These are phyloP conservation scores for Gymnogyps californianus DNA, from an alignment of 2,113 vertebrate species.

Conservation along the genomic window DNA sequence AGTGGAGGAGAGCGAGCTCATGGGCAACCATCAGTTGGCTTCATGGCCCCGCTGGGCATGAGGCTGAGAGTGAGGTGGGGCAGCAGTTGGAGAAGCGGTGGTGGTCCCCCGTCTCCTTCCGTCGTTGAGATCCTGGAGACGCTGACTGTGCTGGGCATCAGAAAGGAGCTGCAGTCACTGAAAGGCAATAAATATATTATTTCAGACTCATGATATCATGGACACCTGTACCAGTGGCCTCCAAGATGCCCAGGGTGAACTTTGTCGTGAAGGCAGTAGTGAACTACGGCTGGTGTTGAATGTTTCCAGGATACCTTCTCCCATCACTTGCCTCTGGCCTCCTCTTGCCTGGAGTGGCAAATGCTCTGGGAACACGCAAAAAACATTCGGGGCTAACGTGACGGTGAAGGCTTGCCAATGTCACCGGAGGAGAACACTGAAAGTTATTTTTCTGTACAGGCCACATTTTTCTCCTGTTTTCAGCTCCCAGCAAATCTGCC, in stretches of 20 bases:
- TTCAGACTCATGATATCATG: neutral
- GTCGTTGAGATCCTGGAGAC: accelerated
- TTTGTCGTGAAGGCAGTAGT: neutral
- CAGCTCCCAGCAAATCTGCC: neutral
- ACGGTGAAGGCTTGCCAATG: neutral
- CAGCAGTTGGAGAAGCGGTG: neutral
- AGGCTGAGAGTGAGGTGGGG: neutral
- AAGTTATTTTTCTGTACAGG: neutral
- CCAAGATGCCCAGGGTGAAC: neutral
- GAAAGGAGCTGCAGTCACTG: neutral
- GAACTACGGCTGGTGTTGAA: neutral
- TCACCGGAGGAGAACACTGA: neutral
- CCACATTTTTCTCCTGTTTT: neutral
- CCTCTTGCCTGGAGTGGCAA: neutral
- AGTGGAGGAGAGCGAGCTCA: accelerated
- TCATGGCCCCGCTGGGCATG: neutral
- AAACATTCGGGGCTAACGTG: accelerated
- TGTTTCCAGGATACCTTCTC: accelerated
- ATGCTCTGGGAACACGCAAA: neutral
- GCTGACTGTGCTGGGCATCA: accelerated
- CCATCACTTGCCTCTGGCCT: neutral
- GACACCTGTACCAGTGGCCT: neutral
- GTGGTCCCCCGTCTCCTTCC: neutral
- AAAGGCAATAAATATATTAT: neutral
- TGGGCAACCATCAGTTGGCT: neutral